Conservation (phyloP, 1,140 invertebrate species). For the Drosophila eugracilis region DNA sequence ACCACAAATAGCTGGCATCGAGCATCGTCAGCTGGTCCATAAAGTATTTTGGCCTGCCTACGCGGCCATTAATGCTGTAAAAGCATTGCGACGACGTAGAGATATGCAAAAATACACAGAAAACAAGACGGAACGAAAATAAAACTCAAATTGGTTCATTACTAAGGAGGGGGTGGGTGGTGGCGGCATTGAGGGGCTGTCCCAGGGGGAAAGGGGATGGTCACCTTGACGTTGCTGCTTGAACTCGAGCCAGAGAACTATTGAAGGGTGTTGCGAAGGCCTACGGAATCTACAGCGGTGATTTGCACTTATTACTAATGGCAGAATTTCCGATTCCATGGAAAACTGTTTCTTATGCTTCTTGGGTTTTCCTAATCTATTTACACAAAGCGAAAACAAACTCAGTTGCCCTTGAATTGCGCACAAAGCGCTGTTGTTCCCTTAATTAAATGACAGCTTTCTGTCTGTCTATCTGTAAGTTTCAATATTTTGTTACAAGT, state of each 20-base stretch:
- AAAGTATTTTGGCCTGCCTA: constrained; percentile 56
- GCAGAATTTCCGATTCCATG: constrained; percentile 22
- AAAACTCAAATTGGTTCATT: constrained; percentile 78
- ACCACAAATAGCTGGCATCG: constrained; percentile 38
- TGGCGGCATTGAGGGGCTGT: constrained; percentile 16
- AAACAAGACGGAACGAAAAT: constrained; percentile 60
- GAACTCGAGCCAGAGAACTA: constrained; percentile 76
- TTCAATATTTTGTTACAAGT: constrained; percentile 35
- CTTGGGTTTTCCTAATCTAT: constrained; percentile 2
- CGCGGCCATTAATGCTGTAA: constrained; percentile 66
- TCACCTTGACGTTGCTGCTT: constrained; percentile 81
- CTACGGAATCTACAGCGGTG: constrained; percentile 28
- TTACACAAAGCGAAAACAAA: constrained; percentile 41
- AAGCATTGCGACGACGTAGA: constrained; percentile 38
- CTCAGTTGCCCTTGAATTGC: constrained; percentile 23
- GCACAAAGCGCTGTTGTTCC: not conserved
- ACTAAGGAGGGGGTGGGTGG: constrained; percentile 43
- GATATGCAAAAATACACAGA: constrained; percentile 57
- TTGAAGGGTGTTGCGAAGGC: constrained; percentile 76
- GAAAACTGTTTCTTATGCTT: constrained; percentile 26
- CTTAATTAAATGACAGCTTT: constrained; percentile 17
- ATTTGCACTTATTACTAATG: constrained; percentile 50
- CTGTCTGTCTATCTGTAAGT: constrained; percentile 17
- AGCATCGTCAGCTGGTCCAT: constrained; percentile 64
- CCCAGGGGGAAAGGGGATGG: constrained; percentile 25